Percentiles rank a stretch among this genome's conserved stretches.
These are phyloP conservation scores for Meloidogyne chitwoodi DNA, from an alignment of 1,140 invertebrate species.

Conservation along the genomic window DNA sequence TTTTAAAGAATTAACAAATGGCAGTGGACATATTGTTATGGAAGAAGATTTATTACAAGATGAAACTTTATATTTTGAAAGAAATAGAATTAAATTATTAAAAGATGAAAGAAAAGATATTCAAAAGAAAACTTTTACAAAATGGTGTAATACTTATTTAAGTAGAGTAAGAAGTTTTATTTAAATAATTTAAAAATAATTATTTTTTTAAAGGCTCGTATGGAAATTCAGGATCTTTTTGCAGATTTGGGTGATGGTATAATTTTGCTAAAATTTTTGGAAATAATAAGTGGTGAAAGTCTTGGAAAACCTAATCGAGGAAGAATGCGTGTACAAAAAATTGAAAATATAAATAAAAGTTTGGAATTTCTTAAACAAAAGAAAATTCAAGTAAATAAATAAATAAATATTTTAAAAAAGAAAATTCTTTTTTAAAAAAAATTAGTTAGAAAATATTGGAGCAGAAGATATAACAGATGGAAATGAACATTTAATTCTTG, in stretches of 20 bases:
- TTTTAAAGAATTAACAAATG: slow-evolving; percentile 5
- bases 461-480: slow-evolving; percentile 98
- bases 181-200: background rate
- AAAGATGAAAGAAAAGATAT: slow-evolving; percentile 94
- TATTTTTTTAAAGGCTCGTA: slow-evolving; percentile 66
- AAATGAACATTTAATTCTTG: slow-evolving; percentile 85
- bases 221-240: slow-evolving; percentile 96
- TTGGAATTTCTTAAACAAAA: slow-evolving; percentile 84
- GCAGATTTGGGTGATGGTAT: slow-evolving; percentile 86
- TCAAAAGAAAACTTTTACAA: slow-evolving; percentile 99
- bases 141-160: slow-evolving; percentile 99
- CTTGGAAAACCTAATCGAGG: slow-evolving; percentile 92
- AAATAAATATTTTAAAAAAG: background rate
- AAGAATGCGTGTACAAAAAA: slow-evolving; percentile 94
- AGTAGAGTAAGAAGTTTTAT: slow-evolving; percentile 74
- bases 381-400: slow-evolving; percentile 43
- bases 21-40: background rate
- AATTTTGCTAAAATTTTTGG: slow-evolving; percentile 77
- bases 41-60: slow-evolving; percentile 41
- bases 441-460: slow-evolving; percentile 86
- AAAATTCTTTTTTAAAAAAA: slow-evolving; percentile 64
- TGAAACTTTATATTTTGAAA: slow-evolving; percentile 47
- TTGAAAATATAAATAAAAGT: slow-evolving; percentile 96
- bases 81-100: slow-evolving; percentile 72
- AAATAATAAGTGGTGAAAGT: slow-evolving; percentile 97